A percentile compares a stretch with the other conserved stretches of the same genome.
These are phyloP conservation scores for Phoenicopterus ruber DNA, from an alignment of 2,113 vertebrate species.

Conservation along the genomic window DNA sequence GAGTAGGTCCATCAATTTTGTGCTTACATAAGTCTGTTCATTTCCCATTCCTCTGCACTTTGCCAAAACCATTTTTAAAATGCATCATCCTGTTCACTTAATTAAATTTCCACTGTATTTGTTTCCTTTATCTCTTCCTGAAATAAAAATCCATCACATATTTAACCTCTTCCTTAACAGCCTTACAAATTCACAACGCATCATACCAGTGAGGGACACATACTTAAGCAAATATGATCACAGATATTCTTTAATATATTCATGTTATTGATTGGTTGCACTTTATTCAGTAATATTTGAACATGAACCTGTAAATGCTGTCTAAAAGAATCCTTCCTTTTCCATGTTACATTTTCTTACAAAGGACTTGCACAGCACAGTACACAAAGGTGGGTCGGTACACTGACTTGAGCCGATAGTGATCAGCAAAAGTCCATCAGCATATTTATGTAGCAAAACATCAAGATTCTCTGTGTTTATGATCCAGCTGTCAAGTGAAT, in stretches of 20 bases:
- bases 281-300: neutral
- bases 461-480: conserved; percentile 23
- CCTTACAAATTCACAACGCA: neutral
- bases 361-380: neutral
- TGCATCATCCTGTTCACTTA: neutral
- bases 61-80: conserved; percentile 32
- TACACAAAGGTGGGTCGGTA: neutral
- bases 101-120: conserved; percentile 30
- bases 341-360: neutral
- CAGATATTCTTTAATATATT: neutral
- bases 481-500: conserved; percentile 30
- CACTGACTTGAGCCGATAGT: neutral
- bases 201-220: neutral
- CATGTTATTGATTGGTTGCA: neutral
- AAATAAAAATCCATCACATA: neutral
- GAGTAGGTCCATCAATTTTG: neutral
- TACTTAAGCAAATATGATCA: neutral
- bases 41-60: conserved; percentile 25
- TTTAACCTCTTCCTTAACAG: neutral
- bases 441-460: conserved; percentile 11
- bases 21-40: neutral
- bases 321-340: neutral
- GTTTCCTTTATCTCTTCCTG: conserved; percentile 10
- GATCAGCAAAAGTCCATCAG: neutral
- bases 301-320: neutral